phyloP scores from a whole-genome alignment of 2,113 vertebrate genomes.

The Osmerus mordax region DNA sequence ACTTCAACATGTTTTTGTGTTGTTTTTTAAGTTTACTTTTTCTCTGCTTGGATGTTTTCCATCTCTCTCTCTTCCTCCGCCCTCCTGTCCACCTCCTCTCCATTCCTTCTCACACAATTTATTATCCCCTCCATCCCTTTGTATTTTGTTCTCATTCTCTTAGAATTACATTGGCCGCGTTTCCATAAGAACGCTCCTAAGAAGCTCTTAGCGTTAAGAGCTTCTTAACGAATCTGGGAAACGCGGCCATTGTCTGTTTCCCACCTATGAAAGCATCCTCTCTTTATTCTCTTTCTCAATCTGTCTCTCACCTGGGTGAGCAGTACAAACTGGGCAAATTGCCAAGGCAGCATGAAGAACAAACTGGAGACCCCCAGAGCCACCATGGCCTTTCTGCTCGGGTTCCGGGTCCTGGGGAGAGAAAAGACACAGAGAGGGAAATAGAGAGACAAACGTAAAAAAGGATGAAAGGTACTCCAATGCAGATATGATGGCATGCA shows the following conservation, averaged over 20 bases:
- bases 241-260: too few relatives aligned
- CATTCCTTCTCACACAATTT: background rate
- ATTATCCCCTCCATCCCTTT: too few relatives aligned
- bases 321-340: conserved; percentile 9
- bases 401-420: background rate
- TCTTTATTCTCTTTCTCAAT: background rate
- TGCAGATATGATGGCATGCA: background rate
- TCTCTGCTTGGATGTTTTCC: background rate
- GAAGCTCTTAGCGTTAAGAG: too few relatives aligned
- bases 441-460: background rate
- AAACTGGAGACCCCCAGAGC: background rate
- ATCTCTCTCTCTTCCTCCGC: background rate
- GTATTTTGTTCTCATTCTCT: background rate
- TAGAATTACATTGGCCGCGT: too few relatives aligned
- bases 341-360: conserved; percentile 10
- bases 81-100: background rate
- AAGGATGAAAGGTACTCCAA: background rate
- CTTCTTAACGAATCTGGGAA: too few relatives aligned
- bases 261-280: too few relatives aligned
- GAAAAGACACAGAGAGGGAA: background rate
- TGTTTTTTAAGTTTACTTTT: background rate
- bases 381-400: background rate
- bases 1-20: background rate
- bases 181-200: too few relatives aligned
- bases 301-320: conserved; percentile 7